These are phyloP conservation scores for Calycopis cecrops DNA, from an alignment of 1,140 invertebrate species.

Conservation along the genomic window DNA sequence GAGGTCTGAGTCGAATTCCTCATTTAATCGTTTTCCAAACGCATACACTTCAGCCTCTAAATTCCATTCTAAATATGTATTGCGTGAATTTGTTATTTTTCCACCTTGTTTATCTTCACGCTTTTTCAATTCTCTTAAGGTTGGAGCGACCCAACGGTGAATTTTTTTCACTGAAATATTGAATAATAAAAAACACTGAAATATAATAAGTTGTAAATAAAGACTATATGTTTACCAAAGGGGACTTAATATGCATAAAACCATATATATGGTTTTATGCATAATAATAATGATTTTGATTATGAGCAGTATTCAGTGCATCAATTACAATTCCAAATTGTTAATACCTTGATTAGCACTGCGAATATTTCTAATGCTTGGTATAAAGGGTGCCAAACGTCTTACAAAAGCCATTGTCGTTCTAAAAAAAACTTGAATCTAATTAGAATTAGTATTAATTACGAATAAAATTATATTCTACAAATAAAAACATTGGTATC, in stretches of 20 bases:
- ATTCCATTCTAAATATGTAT: constrained; percentile 88
- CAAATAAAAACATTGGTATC: too few species aligned
- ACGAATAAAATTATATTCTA: too few species aligned
- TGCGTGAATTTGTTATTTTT: constrained; percentile 69
- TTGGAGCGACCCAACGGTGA: constrained; percentile 62
- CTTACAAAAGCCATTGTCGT: constrained; percentile 13
- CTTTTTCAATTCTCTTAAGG: constrained; percentile 48
- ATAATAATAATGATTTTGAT: too few species aligned
- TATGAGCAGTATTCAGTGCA: too few species aligned
- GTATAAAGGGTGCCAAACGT: constrained; percentile 35
- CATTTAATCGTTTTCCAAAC: constrained; percentile 90
- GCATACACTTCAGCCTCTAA: constrained; percentile 91
- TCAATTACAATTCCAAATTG: constrained; percentile 8
- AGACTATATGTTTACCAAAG: not conserved
- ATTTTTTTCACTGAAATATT: constrained; percentile 44
- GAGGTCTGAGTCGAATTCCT: constrained; percentile 84
- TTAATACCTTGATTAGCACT: constrained; percentile 34
- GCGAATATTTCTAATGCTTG: constrained; percentile 31
- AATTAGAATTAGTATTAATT: too few species aligned
- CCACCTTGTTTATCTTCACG: constrained; percentile 54
- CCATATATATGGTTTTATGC: too few species aligned
- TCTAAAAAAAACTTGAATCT: too few species aligned
- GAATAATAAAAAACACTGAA: not conserved
- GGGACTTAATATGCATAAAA: not conserved
- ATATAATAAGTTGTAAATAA: too few species aligned